phyloP scores from a whole-genome alignment of 1,140 invertebrate genomes.

The Lethrus apterus region DNA sequence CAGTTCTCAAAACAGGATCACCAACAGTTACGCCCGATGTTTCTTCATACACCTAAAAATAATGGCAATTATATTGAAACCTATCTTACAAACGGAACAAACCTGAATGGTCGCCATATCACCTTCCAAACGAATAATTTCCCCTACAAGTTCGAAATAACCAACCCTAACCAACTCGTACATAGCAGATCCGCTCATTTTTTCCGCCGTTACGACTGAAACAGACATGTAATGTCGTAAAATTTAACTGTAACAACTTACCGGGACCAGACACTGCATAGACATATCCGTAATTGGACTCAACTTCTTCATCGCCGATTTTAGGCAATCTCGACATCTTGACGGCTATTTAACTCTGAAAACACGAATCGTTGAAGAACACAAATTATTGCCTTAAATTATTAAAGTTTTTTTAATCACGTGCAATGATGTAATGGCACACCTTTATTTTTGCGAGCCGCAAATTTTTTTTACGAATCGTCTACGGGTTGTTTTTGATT shows the following conservation, averaged over 20 bases:
- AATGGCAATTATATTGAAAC: neutral
- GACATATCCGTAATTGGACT: slow-evolving; percentile 89
- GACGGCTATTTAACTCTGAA: slow-evolving; percentile 24
- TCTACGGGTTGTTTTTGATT: neutral
- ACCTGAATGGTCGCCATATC: slow-evolving; percentile 99
- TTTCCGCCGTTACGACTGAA: slow-evolving; percentile 96
- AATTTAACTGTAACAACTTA: slow-evolving; percentile 45
- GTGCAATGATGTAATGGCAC: slow-evolving; percentile 23
- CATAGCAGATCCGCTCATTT: slow-evolving; percentile 99
- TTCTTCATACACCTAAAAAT: slow-evolving; percentile 91
- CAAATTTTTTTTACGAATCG: neutral
- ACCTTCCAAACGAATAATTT: slow-evolving; percentile 98
- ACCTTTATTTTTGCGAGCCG: slow-evolving; percentile 19
- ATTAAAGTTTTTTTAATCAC: slow-evolving; percentile 20
- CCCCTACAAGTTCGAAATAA: slow-evolving; percentile 95
- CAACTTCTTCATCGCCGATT: slow-evolving; percentile 78
- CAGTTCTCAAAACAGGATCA: slow-evolving; percentile 95
- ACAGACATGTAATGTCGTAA: slow-evolving; percentile 16
- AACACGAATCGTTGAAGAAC: no score
- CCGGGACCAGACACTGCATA: slow-evolving; percentile 96
- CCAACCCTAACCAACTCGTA: slow-evolving; percentile 99
- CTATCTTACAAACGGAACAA: neutral
- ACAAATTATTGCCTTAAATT: neutral
- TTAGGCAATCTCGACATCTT: slow-evolving; percentile 58
- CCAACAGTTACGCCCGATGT: slow-evolving; percentile 99